These are phyloP conservation scores for Pterostichus madidus DNA, from an alignment of 2,888 invertebrate species.

Conservation along the genomic window DNA sequence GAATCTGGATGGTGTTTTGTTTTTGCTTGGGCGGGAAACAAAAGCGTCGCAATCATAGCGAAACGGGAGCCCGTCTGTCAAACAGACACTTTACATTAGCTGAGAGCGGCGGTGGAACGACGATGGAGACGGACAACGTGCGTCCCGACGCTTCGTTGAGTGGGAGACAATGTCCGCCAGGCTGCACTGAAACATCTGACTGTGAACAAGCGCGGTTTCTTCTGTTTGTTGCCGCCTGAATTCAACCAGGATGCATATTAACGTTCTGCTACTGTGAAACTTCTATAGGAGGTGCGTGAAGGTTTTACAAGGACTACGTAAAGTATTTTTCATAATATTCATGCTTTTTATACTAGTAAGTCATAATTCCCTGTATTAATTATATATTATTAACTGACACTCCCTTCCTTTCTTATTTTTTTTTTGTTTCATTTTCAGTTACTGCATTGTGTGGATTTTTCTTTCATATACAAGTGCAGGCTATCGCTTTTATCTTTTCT, in stretches of 20 bases:
- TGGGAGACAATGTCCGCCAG: conserved; percentile 25
- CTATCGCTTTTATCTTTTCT: too few relatives aligned
- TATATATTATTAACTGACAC: too few relatives aligned
- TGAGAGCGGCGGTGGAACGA: background rate
- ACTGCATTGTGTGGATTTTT: too few relatives aligned
- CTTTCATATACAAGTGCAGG: too few relatives aligned
- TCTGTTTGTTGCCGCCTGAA: conserved; percentile 9
- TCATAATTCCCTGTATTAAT: too few relatives aligned
- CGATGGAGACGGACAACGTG: conserved; percentile 31
- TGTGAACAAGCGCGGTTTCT: background rate
- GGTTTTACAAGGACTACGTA: too few relatives aligned
- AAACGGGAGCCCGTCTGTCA: conserved; percentile 28
- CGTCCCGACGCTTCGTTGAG: background rate
- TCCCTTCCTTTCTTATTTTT: too few relatives aligned
- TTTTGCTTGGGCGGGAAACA: conserved; percentile 50
- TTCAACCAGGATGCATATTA: background rate
- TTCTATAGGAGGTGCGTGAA: too few relatives aligned
- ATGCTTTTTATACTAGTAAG: too few relatives aligned
- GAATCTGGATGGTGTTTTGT: conserved; percentile 52
- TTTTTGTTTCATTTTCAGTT: too few relatives aligned
- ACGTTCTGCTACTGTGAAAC: too few relatives aligned
- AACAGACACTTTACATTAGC: conserved; percentile 60
- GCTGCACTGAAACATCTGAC: conserved; percentile 9
- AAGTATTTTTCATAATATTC: too few relatives aligned
- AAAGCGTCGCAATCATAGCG: conserved; percentile 59